phyloP scores from a whole-genome alignment of 2,888 invertebrate genomes.

The Gymnosoma rotundatum region DNA sequence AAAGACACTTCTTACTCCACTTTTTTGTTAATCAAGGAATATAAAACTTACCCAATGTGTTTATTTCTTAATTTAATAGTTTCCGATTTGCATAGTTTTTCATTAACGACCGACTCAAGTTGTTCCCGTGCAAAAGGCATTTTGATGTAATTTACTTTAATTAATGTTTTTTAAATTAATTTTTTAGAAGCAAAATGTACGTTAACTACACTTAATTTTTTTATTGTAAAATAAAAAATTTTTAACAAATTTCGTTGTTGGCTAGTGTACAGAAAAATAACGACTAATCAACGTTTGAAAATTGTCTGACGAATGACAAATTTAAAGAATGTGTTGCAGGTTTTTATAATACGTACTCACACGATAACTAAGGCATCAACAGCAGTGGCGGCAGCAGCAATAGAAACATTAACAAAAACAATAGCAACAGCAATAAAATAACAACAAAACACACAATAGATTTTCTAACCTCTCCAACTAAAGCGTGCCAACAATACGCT shows the following conservation, averaged over 20 bases:
- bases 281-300: conserved; percentile 70
- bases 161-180: conserved; percentile 39
- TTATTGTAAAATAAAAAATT: conserved; percentile 1
- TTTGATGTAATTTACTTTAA: conserved; percentile 44
- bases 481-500: neutral
- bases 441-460: conserved; percentile 1
- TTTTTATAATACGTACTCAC: conserved; percentile 74
- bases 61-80: conserved; percentile 91
- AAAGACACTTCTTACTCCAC: no score
- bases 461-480: conserved; percentile 17
- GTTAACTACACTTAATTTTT: conserved; percentile 9
- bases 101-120: conserved; percentile 79
- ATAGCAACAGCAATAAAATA: conserved; percentile 31
- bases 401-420: no score
- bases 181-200: neutral
- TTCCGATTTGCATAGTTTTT: conserved; percentile 90
- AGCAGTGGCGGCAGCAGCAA: conserved; percentile 17
- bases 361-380: conserved; percentile 3
- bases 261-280: conserved; percentile 1
- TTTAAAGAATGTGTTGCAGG: conserved; percentile 72
- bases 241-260: conserved; percentile 27
- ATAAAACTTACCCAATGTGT: conserved; percentile 89
- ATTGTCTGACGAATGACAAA: conserved; percentile 76
- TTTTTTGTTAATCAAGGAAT: neutral
- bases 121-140: conserved; percentile 80